phyloP scores from a whole-genome alignment of 2,888 invertebrate species.

The Agrotis ipsilon region DNA sequence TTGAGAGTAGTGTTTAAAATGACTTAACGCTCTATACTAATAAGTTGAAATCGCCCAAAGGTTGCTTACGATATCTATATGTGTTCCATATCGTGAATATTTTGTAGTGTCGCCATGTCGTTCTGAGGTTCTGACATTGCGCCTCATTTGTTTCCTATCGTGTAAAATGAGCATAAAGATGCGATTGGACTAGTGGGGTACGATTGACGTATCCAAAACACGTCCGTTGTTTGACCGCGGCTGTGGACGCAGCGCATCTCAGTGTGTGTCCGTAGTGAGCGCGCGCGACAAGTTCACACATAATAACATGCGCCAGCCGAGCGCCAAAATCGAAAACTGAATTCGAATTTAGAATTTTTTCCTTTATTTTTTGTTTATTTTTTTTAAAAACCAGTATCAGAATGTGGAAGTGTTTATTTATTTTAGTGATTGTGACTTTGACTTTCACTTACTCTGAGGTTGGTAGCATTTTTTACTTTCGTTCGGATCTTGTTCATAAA shows the following conservation, averaged over 20 bases:
- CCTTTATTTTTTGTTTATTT: slow-evolving; percentile 69
- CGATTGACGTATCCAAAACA: slow-evolving; percentile 79
- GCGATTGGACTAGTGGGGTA: slow-evolving; percentile 80
- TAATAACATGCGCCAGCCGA: slow-evolving; percentile 78
- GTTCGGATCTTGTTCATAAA: slow-evolving; percentile 47
- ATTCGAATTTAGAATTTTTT: slow-evolving; percentile 69
- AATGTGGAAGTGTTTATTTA: slow-evolving; percentile 85
- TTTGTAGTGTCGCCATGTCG: slow-evolving; percentile 38
- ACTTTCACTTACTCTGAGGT: slow-evolving; percentile 85
- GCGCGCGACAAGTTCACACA: slow-evolving; percentile 81
- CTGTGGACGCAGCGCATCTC: slow-evolving; percentile 76
- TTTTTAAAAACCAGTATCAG: slow-evolving; percentile 73
- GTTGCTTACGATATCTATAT: slow-evolving; percentile 6
- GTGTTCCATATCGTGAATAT: slow-evolving; percentile 1
- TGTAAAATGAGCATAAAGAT: slow-evolving; percentile 55
- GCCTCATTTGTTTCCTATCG: slow-evolving; percentile 51
- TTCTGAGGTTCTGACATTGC: slow-evolving; percentile 39
- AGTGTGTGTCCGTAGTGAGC: slow-evolving; percentile 82
- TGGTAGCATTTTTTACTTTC: slow-evolving; percentile 73
- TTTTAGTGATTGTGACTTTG: slow-evolving; percentile 80
- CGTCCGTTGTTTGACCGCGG: slow-evolving; percentile 74
- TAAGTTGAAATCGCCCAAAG: background rate
- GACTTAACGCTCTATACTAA: background rate
- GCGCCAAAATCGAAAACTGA: slow-evolving; percentile 79
- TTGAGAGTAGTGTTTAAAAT: background rate